Evolutionary conservation across 2,113 vertebrate species (phyloP).

Genomic region (Pionites leucogaster): DNA sequence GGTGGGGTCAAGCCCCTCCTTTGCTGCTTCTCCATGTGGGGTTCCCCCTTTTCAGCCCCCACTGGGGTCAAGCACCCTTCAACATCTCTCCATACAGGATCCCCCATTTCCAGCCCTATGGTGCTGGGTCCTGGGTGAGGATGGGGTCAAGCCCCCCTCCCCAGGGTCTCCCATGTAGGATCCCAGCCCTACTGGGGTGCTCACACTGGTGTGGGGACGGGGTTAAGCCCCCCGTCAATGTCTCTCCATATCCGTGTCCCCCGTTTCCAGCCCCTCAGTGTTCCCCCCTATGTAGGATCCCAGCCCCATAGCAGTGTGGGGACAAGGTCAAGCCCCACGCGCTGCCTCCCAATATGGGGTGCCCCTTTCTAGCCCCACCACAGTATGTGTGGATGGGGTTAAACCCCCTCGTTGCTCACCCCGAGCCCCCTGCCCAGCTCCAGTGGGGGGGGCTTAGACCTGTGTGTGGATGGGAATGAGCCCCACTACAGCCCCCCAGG

Average conservation of each 20-base stretch:
- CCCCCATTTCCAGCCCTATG: background rate
- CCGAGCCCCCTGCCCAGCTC: background rate
- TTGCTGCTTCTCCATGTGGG: background rate
- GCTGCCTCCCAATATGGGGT: rapidly evolving
- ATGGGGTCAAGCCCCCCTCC: background rate
- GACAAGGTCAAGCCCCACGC: background rate
- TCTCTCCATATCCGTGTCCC: background rate
- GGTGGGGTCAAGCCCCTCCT: background rate
- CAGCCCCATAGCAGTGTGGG: background rate
- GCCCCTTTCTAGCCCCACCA: background rate
- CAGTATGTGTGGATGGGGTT: background rate
- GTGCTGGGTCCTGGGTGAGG: background rate
- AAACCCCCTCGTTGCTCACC: background rate
- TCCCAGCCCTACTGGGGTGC: background rate
- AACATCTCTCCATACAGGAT: background rate
- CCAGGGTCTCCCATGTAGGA: rapidly evolving
- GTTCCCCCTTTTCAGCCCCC: background rate
- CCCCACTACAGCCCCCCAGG: no score
- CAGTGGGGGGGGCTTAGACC: background rate
- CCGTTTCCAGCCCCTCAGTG: background rate
- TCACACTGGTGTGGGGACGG: background rate
- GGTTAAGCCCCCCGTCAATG: background rate
- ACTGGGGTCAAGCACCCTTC: background rate
- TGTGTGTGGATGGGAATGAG: background rate
- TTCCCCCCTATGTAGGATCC: rapidly evolving